These are phyloP conservation scores for Chaetorhynchus papuensis DNA, from an alignment of 2,113 vertebrate genomes.

Conservation along the genomic window DNA sequence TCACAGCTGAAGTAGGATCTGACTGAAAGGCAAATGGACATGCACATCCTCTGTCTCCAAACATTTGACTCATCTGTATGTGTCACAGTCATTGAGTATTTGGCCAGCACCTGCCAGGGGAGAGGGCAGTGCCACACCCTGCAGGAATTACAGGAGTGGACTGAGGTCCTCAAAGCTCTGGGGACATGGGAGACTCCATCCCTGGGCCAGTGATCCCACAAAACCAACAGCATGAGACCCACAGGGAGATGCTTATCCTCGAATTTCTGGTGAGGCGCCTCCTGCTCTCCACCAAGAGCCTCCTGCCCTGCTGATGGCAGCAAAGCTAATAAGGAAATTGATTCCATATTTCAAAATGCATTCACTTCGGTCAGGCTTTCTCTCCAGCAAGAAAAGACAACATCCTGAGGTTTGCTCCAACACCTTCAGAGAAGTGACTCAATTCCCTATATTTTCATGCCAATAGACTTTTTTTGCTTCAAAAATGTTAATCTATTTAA, in stretches of 20 bases:
- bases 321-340: neutral
- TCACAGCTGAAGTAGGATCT: neutral
- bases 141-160: neutral
- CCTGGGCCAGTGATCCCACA: rapidly evolving
- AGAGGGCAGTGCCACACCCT: neutral
- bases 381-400: slow-evolving; percentile 3
- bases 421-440: neutral
- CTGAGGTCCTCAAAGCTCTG: neutral
- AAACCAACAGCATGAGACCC: neutral
- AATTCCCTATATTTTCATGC: neutral
- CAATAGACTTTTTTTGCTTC: neutral
- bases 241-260: neutral
- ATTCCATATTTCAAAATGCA: neutral
- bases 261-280: neutral
- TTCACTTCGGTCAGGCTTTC: neutral
- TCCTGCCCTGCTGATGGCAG: neutral
- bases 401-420: neutral
- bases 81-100: rapidly evolving
- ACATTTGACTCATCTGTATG: neutral
- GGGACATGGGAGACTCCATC: neutral
- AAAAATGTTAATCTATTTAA: slow-evolving; percentile 30
- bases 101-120: neutral
- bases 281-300: neutral
- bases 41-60: neutral
- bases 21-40: neutral